Evolutionary conservation across 2,113 vertebrate genomes (phyloP).

Genomic region (Poeciliopsis retropinna): DNA sequence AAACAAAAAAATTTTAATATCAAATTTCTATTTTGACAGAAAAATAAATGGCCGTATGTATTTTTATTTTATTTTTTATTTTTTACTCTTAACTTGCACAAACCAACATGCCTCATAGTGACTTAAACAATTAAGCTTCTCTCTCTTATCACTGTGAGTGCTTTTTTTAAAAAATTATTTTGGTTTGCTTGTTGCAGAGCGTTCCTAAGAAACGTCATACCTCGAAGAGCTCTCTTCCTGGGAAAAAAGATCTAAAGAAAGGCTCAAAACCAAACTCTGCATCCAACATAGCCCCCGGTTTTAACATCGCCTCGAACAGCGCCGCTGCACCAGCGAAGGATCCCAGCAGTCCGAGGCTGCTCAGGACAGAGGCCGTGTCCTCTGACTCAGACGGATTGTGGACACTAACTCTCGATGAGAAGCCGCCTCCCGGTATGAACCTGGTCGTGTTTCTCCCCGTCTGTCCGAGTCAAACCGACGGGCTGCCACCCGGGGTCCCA

Average conservation of each 20-base stretch:
- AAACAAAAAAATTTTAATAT: too few relatives aligned
- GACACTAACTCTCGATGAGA: constrained; percentile 68
- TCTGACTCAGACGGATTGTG: constrained; percentile 36
- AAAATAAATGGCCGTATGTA: too few relatives aligned
- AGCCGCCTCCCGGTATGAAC: constrained; percentile 57
- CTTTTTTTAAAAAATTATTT: not conserved
- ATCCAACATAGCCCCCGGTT: not conserved
- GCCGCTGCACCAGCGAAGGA: not conserved
- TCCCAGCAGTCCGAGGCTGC: not conserved
- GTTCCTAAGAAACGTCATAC: constrained; percentile 37
- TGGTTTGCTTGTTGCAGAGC: constrained; percentile 38
- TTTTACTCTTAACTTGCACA: not conserved
- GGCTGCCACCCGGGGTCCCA: constrained; percentile 8
- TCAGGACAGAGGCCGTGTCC: not conserved
- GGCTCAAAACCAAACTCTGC: not conserved
- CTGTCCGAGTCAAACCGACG: constrained; percentile 8
- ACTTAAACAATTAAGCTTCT: not conserved
- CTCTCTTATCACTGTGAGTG: not conserved
- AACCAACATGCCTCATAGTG: not conserved
- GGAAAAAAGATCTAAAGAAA: not conserved
- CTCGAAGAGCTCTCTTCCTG: constrained; percentile 18
- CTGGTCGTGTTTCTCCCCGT: constrained; percentile 73
- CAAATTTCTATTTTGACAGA: too few relatives aligned
- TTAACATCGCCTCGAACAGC: constrained; percentile 5
- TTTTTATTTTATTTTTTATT: not conserved